Evolutionary conservation across 1,140 invertebrate species (phyloP).

Genomic region (Apis dorsata): DNA sequence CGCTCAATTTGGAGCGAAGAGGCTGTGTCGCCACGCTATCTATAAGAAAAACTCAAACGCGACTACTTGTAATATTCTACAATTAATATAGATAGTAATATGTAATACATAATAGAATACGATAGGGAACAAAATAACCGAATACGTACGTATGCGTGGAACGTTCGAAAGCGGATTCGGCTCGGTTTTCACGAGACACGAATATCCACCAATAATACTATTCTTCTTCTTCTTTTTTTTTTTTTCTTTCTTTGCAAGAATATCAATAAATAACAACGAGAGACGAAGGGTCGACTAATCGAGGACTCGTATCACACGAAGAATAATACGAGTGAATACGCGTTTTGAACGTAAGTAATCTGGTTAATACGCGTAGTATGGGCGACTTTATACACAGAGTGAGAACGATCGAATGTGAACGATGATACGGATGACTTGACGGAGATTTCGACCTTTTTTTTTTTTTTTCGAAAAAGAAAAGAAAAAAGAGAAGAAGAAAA

Average conservation of each 20-base stretch:
- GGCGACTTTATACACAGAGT: conserved; percentile 69
- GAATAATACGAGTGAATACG: background rate
- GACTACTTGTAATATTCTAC: conserved; percentile 17
- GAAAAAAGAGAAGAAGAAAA: background rate
- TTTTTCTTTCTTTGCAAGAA: background rate
- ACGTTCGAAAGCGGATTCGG: background rate
- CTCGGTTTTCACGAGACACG: background rate
- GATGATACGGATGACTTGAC: conserved; percentile 42
- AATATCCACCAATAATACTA: conserved; percentile 20
- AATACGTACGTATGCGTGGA: conserved; percentile 14
- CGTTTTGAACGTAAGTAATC: background rate
- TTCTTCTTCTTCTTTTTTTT: background rate
- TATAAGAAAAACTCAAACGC: conserved; percentile 22
- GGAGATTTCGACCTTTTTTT: background rate
- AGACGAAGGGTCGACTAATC: background rate
- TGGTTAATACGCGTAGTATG: conserved; percentile 43
- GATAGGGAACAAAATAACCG: conserved; percentile 35
- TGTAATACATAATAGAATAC: conserved; percentile 44
- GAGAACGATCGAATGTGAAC: conserved; percentile 60
- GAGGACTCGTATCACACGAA: too few relatives aligned
- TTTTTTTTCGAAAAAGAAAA: background rate
- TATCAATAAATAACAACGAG: conserved; percentile 31
- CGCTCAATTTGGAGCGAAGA: conserved; percentile 21
- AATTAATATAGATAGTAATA: conserved; percentile 25
- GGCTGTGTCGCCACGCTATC: conserved; percentile 23